These are phyloP conservation scores for Planococcus citri DNA, from an alignment of 1,140 invertebrate species.

Conservation along the genomic window DNA sequence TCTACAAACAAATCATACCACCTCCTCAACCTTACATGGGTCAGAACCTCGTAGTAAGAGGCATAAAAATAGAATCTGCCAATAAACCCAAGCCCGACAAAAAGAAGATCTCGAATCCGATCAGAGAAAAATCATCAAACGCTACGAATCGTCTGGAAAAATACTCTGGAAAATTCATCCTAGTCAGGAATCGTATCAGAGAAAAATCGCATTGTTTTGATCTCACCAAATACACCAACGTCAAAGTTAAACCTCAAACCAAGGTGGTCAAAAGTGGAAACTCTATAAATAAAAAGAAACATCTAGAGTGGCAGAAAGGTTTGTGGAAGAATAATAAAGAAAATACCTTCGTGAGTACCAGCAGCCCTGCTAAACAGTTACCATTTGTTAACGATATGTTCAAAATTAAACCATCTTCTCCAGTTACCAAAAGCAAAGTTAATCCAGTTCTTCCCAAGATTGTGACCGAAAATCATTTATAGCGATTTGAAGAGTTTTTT, in stretches of 20 bases:
- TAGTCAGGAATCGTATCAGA: not conserved
- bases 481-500: too few species aligned
- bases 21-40: constrained; percentile 73
- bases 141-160: not conserved
- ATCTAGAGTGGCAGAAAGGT: not conserved
- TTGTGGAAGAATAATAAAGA: not conserved
- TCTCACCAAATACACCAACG: not conserved
- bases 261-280: not conserved
- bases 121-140: not conserved
- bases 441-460: not conserved
- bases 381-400: not conserved
- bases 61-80: constrained; percentile 35
- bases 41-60: constrained; percentile 57
- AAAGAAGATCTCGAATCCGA: not conserved
- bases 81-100: not conserved
- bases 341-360: not conserved
- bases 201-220: not conserved
- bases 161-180: not conserved
- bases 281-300: not conserved
- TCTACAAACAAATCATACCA: constrained; percentile 60
- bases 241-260: not conserved
- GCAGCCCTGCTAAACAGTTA: not conserved
- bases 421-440: not conserved
- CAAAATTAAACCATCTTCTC: not conserved
- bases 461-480: not conserved